Percentiles rank a stretch among this genome's conserved stretches.
Evolutionary conservation across 2,888 invertebrate genomes (phyloP).

Genomic region (Sisyra nigra): DNA sequence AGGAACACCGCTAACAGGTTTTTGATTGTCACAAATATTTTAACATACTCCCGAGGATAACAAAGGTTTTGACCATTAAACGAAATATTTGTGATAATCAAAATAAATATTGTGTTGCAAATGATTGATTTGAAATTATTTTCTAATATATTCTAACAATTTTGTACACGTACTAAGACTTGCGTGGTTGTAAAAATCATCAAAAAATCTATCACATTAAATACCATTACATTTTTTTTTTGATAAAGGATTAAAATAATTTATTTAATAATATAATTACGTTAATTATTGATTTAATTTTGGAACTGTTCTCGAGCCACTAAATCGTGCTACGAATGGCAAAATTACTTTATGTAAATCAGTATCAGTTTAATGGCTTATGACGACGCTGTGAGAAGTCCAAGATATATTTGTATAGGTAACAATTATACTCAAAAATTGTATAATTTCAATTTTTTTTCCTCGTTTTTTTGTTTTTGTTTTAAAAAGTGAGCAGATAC

Average conservation of each 20-base stretch:
- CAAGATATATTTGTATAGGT: too few species aligned
- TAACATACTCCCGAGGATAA: too few species aligned
- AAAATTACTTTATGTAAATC: neutral
- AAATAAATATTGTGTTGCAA: constrained; percentile 11
- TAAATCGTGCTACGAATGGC: constrained; percentile 2
- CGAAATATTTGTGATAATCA: neutral
- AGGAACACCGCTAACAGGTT: too few species aligned
- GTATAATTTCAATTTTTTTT: constrained; percentile 8
- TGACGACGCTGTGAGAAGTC: too few species aligned
- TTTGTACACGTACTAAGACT: constrained; percentile 32
- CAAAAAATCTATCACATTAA: constrained; percentile 50
- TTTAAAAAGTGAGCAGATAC: constrained; percentile 7
- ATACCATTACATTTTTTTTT: constrained; percentile 18
- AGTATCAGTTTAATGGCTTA: too few species aligned
- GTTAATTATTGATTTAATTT: neutral
- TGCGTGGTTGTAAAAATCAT: constrained; percentile 52
- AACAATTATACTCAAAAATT: constrained; percentile 4
- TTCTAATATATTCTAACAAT: constrained; percentile 24
- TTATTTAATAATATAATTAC: constrained; percentile 1
- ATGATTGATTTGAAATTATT: constrained; percentile 31
- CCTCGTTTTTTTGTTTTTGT: too few species aligned
- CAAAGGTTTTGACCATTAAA: neutral
- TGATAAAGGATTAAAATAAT: constrained; percentile 1
- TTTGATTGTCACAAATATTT: too few species aligned
- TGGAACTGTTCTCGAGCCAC: constrained; percentile 3